phyloP scores from a whole-genome alignment of 2,113 vertebrate species.

The Engraulis encrasicolus region DNA sequence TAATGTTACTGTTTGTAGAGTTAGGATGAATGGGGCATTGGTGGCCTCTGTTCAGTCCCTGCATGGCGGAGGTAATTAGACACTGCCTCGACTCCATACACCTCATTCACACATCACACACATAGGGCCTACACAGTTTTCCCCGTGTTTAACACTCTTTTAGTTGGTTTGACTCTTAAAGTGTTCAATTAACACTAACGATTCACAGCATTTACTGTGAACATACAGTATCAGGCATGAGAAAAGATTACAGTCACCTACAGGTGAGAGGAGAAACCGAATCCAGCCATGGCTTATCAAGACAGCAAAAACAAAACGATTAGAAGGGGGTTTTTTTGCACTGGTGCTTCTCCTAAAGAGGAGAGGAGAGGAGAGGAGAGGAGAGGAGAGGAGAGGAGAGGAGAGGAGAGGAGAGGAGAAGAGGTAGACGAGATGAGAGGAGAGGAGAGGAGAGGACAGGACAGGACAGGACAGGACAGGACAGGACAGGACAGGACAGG shows the following conservation, averaged over 20 bases:
- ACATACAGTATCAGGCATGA: too few relatives aligned
- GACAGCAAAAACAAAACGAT: neutral
- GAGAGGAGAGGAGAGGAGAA: conserved; percentile 43
- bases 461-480: too few relatives aligned
- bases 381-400: conserved; percentile 54
- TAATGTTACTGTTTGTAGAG: too few relatives aligned
- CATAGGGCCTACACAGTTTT: neutral
- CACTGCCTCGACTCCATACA: neutral
- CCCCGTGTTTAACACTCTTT: neutral
- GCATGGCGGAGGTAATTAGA: conserved; percentile 2
- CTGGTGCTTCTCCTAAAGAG: conserved; percentile 19
- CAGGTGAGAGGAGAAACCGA: neutral
- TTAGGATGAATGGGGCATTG: too few relatives aligned
- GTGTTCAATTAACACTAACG: too few relatives aligned
- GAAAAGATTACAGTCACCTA: neutral
- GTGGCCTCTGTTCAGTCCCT: too few relatives aligned
- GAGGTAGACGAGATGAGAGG: conserved; percentile 44
- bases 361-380: conserved; percentile 61
- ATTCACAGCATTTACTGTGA: too few relatives aligned
- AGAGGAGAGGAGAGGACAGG: conserved; percentile 60
- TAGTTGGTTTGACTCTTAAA: too few relatives aligned
- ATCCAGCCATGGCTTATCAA: neutral
- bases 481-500: too few relatives aligned
- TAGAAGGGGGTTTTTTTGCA: neutral
- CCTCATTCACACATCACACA: neutral